phyloP scores from a whole-genome alignment of 2,888 invertebrate species.

The Ophion ventricosus region DNA sequence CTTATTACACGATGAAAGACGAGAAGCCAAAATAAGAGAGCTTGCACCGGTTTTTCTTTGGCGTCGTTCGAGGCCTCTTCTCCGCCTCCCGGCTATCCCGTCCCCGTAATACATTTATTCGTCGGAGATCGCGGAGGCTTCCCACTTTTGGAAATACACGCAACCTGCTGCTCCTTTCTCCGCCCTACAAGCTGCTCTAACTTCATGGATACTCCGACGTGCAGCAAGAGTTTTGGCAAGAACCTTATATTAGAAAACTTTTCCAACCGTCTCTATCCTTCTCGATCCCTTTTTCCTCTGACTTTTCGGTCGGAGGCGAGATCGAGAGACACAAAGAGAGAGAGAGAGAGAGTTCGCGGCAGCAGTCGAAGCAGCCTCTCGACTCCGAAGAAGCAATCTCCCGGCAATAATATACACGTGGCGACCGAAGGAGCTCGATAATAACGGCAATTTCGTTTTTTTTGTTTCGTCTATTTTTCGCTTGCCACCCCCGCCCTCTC shows the following conservation, averaged over 20 bases:
- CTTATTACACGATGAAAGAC: conserved; percentile 58
- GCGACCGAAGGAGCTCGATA: conserved; percentile 69
- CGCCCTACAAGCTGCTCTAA: conserved; percentile 43
- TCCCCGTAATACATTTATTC: conserved; percentile 67
- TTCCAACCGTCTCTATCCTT: conserved; percentile 62
- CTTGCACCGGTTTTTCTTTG: conserved; percentile 48
- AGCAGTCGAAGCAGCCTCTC: conserved; percentile 59
- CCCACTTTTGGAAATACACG: conserved; percentile 57
- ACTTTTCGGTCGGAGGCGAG: conserved; percentile 22
- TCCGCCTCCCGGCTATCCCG: conserved; percentile 23
- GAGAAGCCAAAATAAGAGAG: conserved; percentile 49
- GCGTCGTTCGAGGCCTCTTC: conserved; percentile 18
- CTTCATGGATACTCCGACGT: conserved; percentile 46
- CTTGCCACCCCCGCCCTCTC: not conserved
- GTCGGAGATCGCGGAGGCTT: conserved; percentile 54
- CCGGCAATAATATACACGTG: conserved; percentile 78
- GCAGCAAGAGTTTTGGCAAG: conserved; percentile 56
- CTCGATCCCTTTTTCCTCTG: conserved; percentile 40
- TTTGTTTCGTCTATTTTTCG: conserved; percentile 44
- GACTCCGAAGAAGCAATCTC: conserved; percentile 71
- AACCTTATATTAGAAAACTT: conserved; percentile 71
- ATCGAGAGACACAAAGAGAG: not conserved
- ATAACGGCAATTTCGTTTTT: conserved; percentile 72
- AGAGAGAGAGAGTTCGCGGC: not conserved
- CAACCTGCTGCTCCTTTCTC: conserved; percentile 59